phyloP scores from a whole-genome alignment of 2,888 invertebrate species.

The Frankliniella fusca region DNA sequence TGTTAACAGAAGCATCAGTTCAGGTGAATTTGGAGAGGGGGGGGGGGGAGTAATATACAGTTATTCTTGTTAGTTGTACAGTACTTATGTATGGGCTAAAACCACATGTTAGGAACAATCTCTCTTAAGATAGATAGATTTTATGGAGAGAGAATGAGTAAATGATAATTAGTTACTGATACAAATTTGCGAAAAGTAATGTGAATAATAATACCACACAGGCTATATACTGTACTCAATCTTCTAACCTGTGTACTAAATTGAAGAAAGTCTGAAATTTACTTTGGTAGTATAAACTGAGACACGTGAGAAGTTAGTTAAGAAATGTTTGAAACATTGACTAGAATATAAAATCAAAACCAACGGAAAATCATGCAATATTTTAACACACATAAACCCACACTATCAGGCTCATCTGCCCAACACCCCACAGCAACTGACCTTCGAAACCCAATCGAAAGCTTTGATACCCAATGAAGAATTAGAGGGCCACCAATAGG shows the following conservation, averaged over 20 bases:
- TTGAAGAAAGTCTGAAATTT: constrained; percentile 28
- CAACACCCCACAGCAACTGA: constrained; percentile 9
- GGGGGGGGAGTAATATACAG: too few species aligned
- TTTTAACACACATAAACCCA: constrained; percentile 12
- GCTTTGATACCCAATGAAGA: constrained; percentile 23
- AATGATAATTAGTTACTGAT: background rate
- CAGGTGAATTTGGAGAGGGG: too few species aligned
- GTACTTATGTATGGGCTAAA: too few species aligned
- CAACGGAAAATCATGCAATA: background rate
- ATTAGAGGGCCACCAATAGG: constrained; percentile 26
- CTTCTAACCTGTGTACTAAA: background rate
- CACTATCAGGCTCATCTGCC: constrained; percentile 1
- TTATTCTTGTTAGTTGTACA: too few species aligned
- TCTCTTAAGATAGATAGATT: background rate
- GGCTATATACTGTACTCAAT: background rate
- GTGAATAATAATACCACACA: background rate
- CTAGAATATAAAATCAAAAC: too few species aligned
- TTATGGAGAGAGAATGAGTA: background rate
- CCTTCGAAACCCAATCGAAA: constrained; percentile 20
- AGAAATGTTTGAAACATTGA: too few species aligned
- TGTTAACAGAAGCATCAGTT: too few species aligned
- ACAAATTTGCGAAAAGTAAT: background rate
- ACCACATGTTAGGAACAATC: background rate
- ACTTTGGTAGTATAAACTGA: constrained; percentile 14
- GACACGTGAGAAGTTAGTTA: constrained; percentile 16